Base-by-base conservation (phyloP, 2,888 invertebrate genomes). In the Lymantria dispar region DNA sequence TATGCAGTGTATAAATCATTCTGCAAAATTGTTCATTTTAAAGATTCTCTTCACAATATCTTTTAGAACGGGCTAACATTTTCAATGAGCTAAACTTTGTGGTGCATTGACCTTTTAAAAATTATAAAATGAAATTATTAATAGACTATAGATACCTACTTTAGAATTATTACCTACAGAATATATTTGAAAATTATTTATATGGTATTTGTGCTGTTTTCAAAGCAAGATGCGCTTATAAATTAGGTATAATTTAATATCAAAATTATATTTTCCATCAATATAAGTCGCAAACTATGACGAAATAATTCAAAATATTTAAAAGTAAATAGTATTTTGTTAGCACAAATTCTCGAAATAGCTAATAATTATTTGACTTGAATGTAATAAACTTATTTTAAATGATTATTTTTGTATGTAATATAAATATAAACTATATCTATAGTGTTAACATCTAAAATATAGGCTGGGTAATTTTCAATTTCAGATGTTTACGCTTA, bases 151-250 rank as follows among this genome's bases (percentile, higher is more conserved):
- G 10, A 33, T 22, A 22, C 22, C 22, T 22, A 22, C 5, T 22
- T 22, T 22, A 22, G 22, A 22, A 22, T 3, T 22, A 22, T 5
- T 22, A 22, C 22, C 2, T 22, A 22, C 22, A 22, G 22, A 22
- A 22, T 22, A 22, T 22, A 2, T 5, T 22, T 22, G 2, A 3
- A 22, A 22, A 22, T 22, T 22, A 22, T 22, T 22, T 22, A 5
- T 22, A 22, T 22, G 5, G 22, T 22, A 22, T 22, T 3, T 22
- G 22, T 47, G 15, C 33, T 41, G n/a, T 50, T 64, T 58, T 49
- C 48, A 55, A 76, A 80, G 75, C 78, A 72, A 64, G 62, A 70
- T 70, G 65, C 78, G 78, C 80, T 81, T 78, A 39, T 38, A 70
- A 11, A 10, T 22, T 39, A 39, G 1, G 13, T 39, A 13, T 12